Base-by-base conservation (phyloP, 2,797 vertebrate species). In the Scolopax bukidnonensis region DNA sequence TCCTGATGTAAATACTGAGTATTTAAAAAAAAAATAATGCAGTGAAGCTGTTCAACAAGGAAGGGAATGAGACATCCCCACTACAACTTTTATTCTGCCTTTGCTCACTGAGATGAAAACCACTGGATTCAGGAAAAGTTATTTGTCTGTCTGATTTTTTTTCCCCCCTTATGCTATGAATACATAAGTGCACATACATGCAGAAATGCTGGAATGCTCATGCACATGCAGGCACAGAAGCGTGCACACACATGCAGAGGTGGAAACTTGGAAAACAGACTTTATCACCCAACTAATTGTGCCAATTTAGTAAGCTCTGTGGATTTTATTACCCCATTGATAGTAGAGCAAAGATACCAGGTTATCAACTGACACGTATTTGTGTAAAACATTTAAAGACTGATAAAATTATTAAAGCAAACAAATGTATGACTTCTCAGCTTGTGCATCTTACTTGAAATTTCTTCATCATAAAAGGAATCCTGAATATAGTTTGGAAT, bases 61-160 rank as follows among this genome's bases (percentile, higher is more conserved):
- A 73, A 82, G 15, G 18, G 11, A 90, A 36, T 0, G 13, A 90
- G 32, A 28, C n/a, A 25, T 74, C 13, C 11, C 10, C 33, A 40
- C 32, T 75, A 36, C 23, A 83, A 41, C 53, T 45, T 68, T 76
- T 76, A 47, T 80, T 82, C 74, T 71, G 6, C 23, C 11, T 87
- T 95, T 81, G 65, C 30, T 65, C 28, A 41, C 25, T 65, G 54
- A 88, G 41, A 73, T 75, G 68, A 78, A 75, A 93, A 57, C 30
- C 0, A 0, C 23, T 71, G 20, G 33, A 43, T 93, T 77, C 25
- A 47, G 65, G 18, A 93, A 32, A 80, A 84, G 20, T 67, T 67
- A 41, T 28, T 81, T 21, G 3, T 57, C 32, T 41, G 16, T 5
- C 30, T 30, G 16, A 25, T 19, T 87, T 67, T 60, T 60, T 48